Evolutionary conservation across 2,888 invertebrate species (phyloP).

Genomic region (Carpatolechia fugitivella): DNA sequence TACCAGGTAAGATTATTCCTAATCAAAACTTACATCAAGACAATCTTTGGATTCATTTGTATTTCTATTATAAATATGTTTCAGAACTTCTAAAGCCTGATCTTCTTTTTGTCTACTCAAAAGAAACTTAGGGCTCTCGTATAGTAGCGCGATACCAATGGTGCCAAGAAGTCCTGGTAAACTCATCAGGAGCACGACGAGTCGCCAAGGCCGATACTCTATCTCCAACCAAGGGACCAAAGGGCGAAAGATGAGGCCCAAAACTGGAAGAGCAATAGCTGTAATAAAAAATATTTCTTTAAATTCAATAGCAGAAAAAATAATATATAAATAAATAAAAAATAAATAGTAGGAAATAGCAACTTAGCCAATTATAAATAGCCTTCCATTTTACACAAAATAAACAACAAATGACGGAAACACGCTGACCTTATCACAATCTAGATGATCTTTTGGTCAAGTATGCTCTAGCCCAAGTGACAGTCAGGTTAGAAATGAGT

Average conservation of each 20-base stretch:
- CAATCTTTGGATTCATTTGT: constrained; percentile 29
- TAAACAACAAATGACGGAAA: too few relatives aligned
- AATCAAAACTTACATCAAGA: constrained; percentile 51
- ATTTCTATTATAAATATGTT: constrained; percentile 45
- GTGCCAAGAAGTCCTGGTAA: constrained; percentile 81
- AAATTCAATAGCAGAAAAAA: background rate
- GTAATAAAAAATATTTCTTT: constrained; percentile 10
- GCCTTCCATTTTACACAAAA: too few relatives aligned
- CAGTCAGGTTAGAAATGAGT: too few relatives aligned
- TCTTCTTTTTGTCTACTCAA: constrained; percentile 79
- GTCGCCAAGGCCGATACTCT: constrained; percentile 84
- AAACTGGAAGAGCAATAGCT: constrained; percentile 59
- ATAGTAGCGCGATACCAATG: constrained; percentile 72
- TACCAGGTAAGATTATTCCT: too few relatives aligned
- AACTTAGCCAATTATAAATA: too few relatives aligned
- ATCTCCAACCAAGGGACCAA: constrained; percentile 61
- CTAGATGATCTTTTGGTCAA: too few relatives aligned
- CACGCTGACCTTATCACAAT: too few relatives aligned
- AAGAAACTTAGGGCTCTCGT: constrained; percentile 89
- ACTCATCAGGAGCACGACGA: constrained; percentile 82
- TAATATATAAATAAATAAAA: background rate
- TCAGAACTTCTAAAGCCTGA: constrained; percentile 71
- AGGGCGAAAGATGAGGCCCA: constrained; percentile 48
- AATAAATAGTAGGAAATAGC: too few relatives aligned
- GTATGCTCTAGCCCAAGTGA: too few relatives aligned